Evolutionary conservation across 2,797 vertebrate genomes (phyloP).

Genomic region (Heliangelus exortis): DNA sequence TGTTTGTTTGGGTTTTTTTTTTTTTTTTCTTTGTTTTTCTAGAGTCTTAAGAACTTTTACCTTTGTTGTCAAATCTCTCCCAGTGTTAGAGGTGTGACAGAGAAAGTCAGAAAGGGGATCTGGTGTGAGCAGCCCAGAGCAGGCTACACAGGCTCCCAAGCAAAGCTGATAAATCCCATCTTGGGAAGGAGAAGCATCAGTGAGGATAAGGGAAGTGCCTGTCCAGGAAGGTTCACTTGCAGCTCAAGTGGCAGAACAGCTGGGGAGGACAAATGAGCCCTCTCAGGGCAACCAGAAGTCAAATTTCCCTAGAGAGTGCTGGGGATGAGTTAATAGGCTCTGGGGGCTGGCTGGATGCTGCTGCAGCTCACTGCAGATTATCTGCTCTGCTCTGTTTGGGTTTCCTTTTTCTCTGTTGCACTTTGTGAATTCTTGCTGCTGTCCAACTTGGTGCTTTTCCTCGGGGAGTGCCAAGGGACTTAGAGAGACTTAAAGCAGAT

Average conservation of each 20-base stretch:
- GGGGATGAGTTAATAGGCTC: neutral
- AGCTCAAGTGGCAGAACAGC: neutral
- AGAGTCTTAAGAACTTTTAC: neutral
- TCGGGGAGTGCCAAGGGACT: neutral
- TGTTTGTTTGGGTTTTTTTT: neutral
- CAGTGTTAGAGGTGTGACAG: accelerated
- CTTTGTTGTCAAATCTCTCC: neutral
- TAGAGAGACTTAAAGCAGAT: neutral
- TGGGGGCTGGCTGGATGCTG: neutral
- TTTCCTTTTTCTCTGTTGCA: slow-evolving; percentile 42
- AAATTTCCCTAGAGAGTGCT: neutral
- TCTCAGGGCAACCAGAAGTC: neutral
- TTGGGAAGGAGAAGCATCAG: neutral
- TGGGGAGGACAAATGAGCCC: neutral
- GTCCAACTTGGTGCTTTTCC: slow-evolving; percentile 29
- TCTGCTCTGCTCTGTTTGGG: neutral
- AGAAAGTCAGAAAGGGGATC: neutral
- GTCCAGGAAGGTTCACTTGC: neutral
- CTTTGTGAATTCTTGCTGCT: slow-evolving; percentile 47
- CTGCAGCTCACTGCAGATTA: neutral
- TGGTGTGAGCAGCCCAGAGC: neutral
- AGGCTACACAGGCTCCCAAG: neutral
- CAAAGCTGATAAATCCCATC: neutral
- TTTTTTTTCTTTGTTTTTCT: neutral
- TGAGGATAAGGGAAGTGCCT: neutral